Percentiles rank a stretch among this genome's conserved stretches.
Evolutionary conservation across 2,797 vertebrate genomes (phyloP).

Genomic region (Lophotriccus pileatus): DNA sequence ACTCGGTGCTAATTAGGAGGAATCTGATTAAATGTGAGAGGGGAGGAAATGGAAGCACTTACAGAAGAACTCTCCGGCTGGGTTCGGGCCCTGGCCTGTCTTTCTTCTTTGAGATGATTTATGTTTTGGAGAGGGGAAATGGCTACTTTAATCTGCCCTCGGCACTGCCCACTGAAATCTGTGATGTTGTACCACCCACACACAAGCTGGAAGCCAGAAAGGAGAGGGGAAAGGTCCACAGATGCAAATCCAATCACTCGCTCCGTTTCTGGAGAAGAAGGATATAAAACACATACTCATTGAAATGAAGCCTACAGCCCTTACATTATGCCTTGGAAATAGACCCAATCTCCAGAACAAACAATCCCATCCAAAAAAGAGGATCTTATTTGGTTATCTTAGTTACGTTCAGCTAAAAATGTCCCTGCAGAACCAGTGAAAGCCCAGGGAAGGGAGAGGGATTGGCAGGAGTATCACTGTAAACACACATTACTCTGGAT

Average conservation of each 20-base stretch:
- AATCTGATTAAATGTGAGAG: fast-evolving
- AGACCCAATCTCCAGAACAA: background rate
- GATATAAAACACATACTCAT: fast-evolving
- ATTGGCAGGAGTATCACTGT: background rate
- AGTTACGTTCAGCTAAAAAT: background rate
- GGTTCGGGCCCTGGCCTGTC: conserved; percentile 69
- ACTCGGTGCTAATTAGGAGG: no score
- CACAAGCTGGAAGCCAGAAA: conserved; percentile 90
- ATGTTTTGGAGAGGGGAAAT: conserved; percentile 85
- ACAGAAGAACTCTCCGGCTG: background rate
- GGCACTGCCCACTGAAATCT: conserved; percentile 91
- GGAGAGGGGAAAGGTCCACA: conserved; percentile 90
- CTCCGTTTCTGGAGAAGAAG: conserved; percentile 80
- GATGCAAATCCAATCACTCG: conserved; percentile 94
- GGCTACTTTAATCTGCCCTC: conserved; percentile 93
- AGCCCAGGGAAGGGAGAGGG: background rate
- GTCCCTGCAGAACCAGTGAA: background rate
- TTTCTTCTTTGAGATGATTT: conserved; percentile 77
- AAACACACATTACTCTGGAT: background rate
- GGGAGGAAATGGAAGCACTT: background rate
- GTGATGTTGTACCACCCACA: conserved; percentile 98
- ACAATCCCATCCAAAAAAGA: background rate
- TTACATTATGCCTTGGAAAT: fast-evolving
- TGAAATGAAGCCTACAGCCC: fast-evolving
- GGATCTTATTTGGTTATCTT: no score